Percentiles rank a stretch among this genome's conserved stretches.
Conservation (phyloP, 2,113 vertebrate genomes). For the Amazona vittata region DNA sequence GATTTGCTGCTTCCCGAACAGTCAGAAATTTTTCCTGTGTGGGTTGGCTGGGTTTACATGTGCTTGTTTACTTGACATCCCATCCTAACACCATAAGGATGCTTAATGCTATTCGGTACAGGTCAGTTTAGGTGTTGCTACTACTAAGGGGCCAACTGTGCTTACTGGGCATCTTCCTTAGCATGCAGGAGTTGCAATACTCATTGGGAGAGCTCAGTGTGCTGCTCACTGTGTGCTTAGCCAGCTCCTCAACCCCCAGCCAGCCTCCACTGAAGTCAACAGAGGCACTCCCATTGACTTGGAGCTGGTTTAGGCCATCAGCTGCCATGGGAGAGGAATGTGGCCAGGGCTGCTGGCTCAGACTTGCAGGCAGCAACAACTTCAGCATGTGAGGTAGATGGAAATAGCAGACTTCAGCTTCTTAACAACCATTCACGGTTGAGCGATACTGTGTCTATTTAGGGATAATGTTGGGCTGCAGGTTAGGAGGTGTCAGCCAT, state of each 20-base stretch:
- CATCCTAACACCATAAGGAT: neutral
- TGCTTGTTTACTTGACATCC: neutral
- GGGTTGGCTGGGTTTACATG: neutral
- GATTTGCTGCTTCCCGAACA: conserved; percentile 28
- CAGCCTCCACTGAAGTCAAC: neutral
- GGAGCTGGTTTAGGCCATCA: neutral
- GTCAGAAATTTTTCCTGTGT: neutral
- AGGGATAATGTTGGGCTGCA: neutral
- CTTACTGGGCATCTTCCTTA: neutral
- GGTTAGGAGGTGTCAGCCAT: neutral
- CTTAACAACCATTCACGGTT: neutral
- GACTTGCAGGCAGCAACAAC: fast-evolving
- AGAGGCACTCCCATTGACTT: conserved; percentile 1
- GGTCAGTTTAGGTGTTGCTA: neutral
- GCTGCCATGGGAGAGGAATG: neutral
- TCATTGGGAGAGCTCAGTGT: neutral
- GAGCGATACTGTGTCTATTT: fast-evolving
- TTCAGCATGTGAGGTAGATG: conserved; percentile 20
- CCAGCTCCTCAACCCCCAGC: neutral
- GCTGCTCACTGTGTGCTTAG: neutral
- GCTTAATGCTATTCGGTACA: neutral
- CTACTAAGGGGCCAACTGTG: neutral
- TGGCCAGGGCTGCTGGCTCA: neutral
- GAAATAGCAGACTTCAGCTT: conserved; percentile 10
- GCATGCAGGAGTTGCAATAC: neutral